Evolutionary conservation across 35 echinoderm and acorn worm genomes (phyloP), one percentile per base, ranked within the genome.

Genomic region (Stichopus chloronotus): DNA sequence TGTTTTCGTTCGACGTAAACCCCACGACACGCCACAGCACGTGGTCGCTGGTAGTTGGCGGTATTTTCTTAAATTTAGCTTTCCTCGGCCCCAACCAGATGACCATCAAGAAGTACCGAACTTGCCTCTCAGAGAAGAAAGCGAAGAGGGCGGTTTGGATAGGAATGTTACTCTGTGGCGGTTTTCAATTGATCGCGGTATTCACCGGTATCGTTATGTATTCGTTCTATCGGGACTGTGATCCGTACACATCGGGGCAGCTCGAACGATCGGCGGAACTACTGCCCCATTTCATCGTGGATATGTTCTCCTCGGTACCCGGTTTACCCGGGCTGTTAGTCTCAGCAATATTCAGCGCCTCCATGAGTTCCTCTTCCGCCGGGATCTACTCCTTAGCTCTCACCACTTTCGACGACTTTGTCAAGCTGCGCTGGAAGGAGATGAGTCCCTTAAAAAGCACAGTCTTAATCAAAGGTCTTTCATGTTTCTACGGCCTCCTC

Each of bases 41-140:
- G 7, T 91, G 63, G 88, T 74, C 88, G 3, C 52, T 91, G 8
- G 16, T 91, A 52, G 53, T 91, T 13, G 88, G 88, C 12, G 88
- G 88, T 76, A 91, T 78, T 6, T 91, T 91, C 53, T 52, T 91
- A 10, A 91, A 76, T 10, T 78, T 91, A 65, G 52, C 65, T 19
- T 91, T 91, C 24, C 88, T 91, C 72, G 90, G 90, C 6, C 90
- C 90, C 9, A 91, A 91, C 52, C 90, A 91, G n/a, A 91, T 91
- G 90, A 20, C 53, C 4, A 91, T 91, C 25, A 79, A 79, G 53
- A 79, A 79, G 43, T 91, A 91, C 25, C 43, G 72, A 9, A 91
- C 71, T 5, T 78, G 63, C 30, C 21, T 78, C 7, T 53, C 71
- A 16, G 90, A 91, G 21, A 58, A 16, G 3, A 91, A 91, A 10